phyloP scores from a whole-genome alignment of 2,113 vertebrate genomes.

The Promerops cafer region DNA sequence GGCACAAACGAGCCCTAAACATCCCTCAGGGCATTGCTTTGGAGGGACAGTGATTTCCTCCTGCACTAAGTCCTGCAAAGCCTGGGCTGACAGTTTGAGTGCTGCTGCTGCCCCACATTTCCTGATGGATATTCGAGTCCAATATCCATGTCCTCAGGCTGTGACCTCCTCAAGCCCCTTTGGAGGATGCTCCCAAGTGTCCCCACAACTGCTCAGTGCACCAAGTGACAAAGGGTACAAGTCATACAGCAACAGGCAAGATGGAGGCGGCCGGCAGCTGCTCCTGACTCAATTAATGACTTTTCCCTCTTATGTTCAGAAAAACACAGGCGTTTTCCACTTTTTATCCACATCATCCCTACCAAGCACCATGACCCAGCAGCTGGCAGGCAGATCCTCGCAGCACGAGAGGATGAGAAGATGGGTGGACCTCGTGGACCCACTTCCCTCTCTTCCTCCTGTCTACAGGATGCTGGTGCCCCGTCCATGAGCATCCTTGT shows the following conservation, averaged over 20 bases:
- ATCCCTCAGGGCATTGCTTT: neutral
- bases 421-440: accelerated
- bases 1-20: neutral
- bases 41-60: neutral
- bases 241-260: neutral
- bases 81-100: accelerated
- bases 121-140: accelerated
- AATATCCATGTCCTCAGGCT: accelerated
- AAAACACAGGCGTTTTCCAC: neutral
- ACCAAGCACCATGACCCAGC: neutral
- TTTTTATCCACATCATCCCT: neutral
- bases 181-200: neutral
- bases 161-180: neutral
- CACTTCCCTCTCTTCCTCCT: neutral
- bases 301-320: neutral
- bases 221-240: neutral
- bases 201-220: neutral
- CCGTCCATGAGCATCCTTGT: accelerated
- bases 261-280: neutral
- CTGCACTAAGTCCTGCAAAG: neutral
- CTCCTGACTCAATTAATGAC: neutral
- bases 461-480: accelerated
- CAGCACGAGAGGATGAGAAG: neutral
- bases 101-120: neutral
- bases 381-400: neutral